Evolutionary conservation across 2,113 vertebrate species (phyloP), one percentile per base, ranked within the genome.

Genomic region (Andinoacara biseriatus): DNA sequence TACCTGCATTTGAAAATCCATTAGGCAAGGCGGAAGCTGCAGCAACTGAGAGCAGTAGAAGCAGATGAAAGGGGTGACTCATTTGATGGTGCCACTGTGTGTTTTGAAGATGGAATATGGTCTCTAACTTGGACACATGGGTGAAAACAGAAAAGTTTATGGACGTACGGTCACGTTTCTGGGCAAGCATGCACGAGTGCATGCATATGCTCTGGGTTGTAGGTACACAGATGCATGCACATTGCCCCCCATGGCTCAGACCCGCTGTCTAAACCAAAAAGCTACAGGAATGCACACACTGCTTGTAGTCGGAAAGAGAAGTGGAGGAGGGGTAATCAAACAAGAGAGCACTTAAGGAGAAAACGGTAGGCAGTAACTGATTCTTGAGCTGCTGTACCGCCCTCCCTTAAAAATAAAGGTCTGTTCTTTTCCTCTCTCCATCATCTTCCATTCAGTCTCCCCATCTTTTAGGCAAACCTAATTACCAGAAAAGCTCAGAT

Each of bases 1-100:
- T 85, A 92, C 91, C 91, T 93, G 91, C 93, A 93, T 95, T 94
- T 94, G 91, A 93, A 94, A 95, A 94, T 93, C 93, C 94, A 95
- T 95, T 94, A 94, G 92, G 87, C 86, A 78, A 92, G 90, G 89
- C 81, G 76, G 87, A 90, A 90, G 87, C 90, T 65, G 88, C 58
- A 90, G 87, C 76, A 88, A 92, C 86, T n/a, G 86, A 87, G 81
- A 88, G 86, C 78, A 83, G 91, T 82, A 84, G 90, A 92, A 88
- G 84, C 81, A 86, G 89, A 95, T 93, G 89, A 95, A 94, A 94
- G 90, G 86, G 82, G 81, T 82, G 91, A 93, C 77, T 93, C 90
- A 92, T 84, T 92, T 63, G 54, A 72, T 84, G 91, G 84, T 87
- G 74, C 78, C 78, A 87, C 83, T n/a, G 58, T 88, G 74, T 88